Evolutionary conservation across 1,140 invertebrate genomes (phyloP).

Genomic region (Medauroidea extradentata): DNA sequence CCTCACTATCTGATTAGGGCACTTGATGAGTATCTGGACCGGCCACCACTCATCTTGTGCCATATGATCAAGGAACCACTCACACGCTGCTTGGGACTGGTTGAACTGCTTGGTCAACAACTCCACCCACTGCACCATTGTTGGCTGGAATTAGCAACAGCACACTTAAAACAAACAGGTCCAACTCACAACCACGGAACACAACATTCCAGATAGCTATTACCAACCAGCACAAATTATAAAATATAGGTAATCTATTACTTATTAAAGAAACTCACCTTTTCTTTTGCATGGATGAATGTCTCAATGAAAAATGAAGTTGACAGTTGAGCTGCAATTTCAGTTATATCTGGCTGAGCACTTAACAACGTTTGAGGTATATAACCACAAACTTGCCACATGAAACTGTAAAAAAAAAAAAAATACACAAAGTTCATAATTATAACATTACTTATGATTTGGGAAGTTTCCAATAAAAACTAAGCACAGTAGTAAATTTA

Average conservation of each 20-base stretch:
- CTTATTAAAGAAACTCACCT: conserved; percentile 49
- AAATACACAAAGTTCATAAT: too few relatives aligned
- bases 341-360: conserved; percentile 70
- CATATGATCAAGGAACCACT: conserved; percentile 92
- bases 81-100: conserved; percentile 81
- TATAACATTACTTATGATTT: too few relatives aligned
- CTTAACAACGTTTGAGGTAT: conserved; percentile 84
- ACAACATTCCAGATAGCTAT: not conserved
- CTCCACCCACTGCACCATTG: conserved; percentile 95
- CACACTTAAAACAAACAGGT: conserved; percentile 19
- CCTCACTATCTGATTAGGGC: conserved; percentile 91
- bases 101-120: conserved; percentile 92
- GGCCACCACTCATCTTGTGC: conserved; percentile 91
- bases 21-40: conserved; percentile 90
- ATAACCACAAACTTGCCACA: conserved; percentile 93
- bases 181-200: not conserved
- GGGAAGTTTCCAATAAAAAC: too few relatives aligned
- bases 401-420: conserved; percentile 63
- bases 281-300: conserved; percentile 95
- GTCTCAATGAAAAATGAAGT: conserved; percentile 95
- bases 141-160: conserved; percentile 73
- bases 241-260: not conserved
- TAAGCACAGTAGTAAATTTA: too few relatives aligned
- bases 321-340: conserved; percentile 81
- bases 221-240: too few relatives aligned